A percentile compares a stretch with the other conserved stretches of the same genome.
phyloP scores from a whole-genome alignment of 2,113 vertebrate genomes.

The Periophthalmus modestus region DNA sequence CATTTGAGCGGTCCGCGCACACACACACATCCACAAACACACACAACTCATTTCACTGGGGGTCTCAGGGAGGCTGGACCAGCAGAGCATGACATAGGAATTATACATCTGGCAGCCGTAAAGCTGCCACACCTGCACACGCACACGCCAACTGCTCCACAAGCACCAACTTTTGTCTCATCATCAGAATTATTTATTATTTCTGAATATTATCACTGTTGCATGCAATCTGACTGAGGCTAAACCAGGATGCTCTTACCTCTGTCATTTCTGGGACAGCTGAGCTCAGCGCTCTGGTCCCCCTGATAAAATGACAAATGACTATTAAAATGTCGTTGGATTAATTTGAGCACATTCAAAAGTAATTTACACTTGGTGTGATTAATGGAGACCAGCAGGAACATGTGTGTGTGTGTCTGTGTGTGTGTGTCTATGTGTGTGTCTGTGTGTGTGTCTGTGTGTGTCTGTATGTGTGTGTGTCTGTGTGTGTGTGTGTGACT shows the following conservation, averaged over 20 bases:
- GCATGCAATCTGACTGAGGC: constrained; percentile 21
- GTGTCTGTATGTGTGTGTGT: too few species aligned
- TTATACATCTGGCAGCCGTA: constrained; percentile 73
- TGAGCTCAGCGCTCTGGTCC: constrained; percentile 21
- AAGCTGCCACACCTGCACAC: constrained; percentile 49
- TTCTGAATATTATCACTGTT: constrained; percentile 33
- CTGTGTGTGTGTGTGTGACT: too few species aligned
- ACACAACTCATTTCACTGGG: constrained; percentile 56
- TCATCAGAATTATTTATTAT: constrained; percentile 45
- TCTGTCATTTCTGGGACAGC: constrained; percentile 8
- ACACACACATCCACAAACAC: constrained; percentile 21
- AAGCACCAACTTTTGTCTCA: constrained; percentile 51
- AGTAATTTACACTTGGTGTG: background rate
- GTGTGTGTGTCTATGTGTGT: too few species aligned
- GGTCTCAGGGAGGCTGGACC: constrained; percentile 68
- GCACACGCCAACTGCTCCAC: constrained; percentile 25
- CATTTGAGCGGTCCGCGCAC: constrained; percentile 63
- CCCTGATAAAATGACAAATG: constrained; percentile 21
- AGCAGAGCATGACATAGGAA: constrained; percentile 69
- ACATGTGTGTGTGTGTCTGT: background rate
- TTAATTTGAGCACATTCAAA: background rate
- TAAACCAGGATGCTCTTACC: constrained; percentile 16
- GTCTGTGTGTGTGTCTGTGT: too few species aligned
- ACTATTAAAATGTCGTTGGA: background rate
- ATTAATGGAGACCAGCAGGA: background rate